Conservation (phyloP, 2,797 vertebrate species). For the Thaleichthys pacificus region DNA sequence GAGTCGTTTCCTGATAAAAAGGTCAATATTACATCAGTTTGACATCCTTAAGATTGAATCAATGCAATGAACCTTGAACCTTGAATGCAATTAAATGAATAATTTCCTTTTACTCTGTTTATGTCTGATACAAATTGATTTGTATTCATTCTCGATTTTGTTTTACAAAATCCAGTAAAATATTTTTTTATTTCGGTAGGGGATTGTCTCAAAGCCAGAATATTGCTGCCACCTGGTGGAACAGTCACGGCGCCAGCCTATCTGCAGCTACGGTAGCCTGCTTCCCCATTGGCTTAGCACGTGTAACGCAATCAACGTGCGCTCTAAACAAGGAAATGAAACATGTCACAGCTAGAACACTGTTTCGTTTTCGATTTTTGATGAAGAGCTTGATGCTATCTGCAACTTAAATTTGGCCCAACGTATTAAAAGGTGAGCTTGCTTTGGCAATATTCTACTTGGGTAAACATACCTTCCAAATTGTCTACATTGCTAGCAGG, state of each 20-base stretch:
- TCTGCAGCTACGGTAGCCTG: fast-evolving
- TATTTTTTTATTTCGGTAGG: too few species aligned
- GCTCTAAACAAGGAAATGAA: slow-evolving; percentile 6
- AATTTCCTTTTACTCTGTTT: too few species aligned
- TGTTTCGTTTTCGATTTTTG: background rate
- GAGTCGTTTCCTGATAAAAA: too few species aligned
- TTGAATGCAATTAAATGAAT: too few species aligned
- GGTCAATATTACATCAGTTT: too few species aligned
- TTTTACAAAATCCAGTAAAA: too few species aligned
- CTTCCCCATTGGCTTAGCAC: slow-evolving; percentile 45
- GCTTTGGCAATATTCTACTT: background rate
- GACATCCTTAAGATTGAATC: too few species aligned
- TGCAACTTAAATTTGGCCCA: background rate
- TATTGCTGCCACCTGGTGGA: slow-evolving; percentile 48
- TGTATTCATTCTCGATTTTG: too few species aligned
- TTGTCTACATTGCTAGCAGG: background rate
- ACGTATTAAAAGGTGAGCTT: background rate
- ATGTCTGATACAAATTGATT: too few species aligned
- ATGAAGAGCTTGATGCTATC: background rate
- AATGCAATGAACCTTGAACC: too few species aligned
- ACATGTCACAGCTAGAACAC: background rate
- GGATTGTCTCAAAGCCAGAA: background rate
- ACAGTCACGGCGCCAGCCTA: background rate
- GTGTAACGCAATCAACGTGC: background rate
- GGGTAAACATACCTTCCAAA: background rate